These are phyloP conservation scores for Trogon surrucura DNA, from an alignment of 2,113 vertebrate genomes.

Conservation along the genomic window DNA sequence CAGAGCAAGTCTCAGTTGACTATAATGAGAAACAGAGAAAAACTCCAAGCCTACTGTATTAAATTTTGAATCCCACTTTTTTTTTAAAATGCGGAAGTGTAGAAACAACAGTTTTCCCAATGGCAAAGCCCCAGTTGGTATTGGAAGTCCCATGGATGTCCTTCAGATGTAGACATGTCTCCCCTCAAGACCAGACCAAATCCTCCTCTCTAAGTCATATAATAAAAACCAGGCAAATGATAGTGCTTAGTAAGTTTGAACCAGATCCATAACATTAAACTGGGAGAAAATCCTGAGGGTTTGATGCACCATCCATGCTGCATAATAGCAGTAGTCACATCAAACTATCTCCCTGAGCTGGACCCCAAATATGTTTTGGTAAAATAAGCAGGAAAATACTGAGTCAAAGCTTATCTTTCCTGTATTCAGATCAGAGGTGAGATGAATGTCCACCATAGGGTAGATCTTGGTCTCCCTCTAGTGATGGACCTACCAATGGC, in stretches of 20 bases:
- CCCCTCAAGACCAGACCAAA: background rate
- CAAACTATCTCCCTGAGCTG: background rate
- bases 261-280: background rate
- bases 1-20: background rate
- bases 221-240: background rate
- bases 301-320: background rate
- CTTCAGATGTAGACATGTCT: background rate
- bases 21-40: background rate
- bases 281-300: background rate
- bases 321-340: background rate
- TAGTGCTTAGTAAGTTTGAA: background rate
- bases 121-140: background rate
- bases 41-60: background rate
- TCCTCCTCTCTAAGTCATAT: background rate
- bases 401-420: background rate
- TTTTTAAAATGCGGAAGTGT: background rate
- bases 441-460: background rate
- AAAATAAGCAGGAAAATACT: background rate
- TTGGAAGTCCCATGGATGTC: background rate
- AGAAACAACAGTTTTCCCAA: background rate
- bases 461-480: slow-evolving; percentile 52
- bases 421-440: background rate
- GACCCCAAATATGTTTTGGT: background rate
- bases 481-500: slow-evolving; percentile 5
- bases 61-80: background rate